phyloP scores from a whole-genome alignment of 2,888 invertebrate species.

The Hermodice carunculata region DNA sequence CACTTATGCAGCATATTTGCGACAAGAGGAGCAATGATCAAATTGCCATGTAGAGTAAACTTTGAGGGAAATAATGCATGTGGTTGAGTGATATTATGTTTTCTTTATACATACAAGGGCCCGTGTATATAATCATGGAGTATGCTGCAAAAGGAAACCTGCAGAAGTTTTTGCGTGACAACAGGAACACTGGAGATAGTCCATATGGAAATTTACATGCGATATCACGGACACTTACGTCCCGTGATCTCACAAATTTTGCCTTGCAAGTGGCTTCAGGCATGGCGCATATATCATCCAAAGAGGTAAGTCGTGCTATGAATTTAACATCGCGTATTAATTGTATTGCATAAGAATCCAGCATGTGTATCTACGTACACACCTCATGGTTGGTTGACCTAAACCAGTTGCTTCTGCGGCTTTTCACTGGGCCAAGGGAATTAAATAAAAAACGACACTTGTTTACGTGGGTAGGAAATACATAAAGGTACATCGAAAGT shows the following conservation, averaged over 20 bases:
- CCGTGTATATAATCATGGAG: constrained; percentile 40
- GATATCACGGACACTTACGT: constrained; percentile 70
- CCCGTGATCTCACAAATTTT: constrained; percentile 33
- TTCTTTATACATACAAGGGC: constrained; percentile 77
- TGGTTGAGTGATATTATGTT: neutral
- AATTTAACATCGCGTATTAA: neutral
- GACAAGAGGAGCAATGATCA: neutral
- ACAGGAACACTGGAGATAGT: constrained; percentile 10
- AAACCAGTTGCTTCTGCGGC: too few relatives aligned
- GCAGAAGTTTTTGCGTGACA: constrained; percentile 32
- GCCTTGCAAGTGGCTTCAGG: constrained; percentile 37
- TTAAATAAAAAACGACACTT: too few relatives aligned
- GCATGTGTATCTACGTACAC: too few relatives aligned
- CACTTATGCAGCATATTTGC: neutral
- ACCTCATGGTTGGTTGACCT: too few relatives aligned
- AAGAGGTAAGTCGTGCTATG: constrained; percentile 26
- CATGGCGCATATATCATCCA: constrained; percentile 38
- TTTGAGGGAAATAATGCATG: neutral
- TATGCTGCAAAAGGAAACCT: constrained; percentile 37
- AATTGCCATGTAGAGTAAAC: neutral
- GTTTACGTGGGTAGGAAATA: too few relatives aligned
- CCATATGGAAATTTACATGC: constrained; percentile 20
- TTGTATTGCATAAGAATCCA: too few relatives aligned
- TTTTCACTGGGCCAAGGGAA: too few relatives aligned
- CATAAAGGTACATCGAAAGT: too few relatives aligned